Base-by-base conservation (phyloP, 2,113 vertebrate genomes). In the Saiga tatarica region DNA sequence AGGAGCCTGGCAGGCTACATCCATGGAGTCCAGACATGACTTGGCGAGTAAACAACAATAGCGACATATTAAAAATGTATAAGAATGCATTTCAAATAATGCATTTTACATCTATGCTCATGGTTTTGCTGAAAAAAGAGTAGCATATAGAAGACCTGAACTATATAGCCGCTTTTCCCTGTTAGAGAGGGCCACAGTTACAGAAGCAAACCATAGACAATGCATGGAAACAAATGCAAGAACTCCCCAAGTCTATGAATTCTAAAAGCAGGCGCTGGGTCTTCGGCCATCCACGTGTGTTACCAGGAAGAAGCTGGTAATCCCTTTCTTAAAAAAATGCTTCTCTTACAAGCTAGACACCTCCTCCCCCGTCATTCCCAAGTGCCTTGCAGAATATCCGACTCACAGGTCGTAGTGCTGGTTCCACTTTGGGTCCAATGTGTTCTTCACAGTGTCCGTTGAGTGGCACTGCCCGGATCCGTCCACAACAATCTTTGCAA, bases 391-490 rank as follows among this genome's bases (percentile, higher is more conserved):
- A 15, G 91, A 88, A 83, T 0, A 9, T 94, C 14, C 30, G 87
- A 99, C 99, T 99, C 98, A 99, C 99, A 99, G 99, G 96, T 99
- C 99, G 0, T 99, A 99, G 98, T 99, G 99, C 98, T 99, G 99
- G 99, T 99, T 99, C 99, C 99, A 99, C 98, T 99, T 99, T 97
- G 99, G 99, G 99, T 99, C 99, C 99, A 99, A 97, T 0, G 99
- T 99, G 99, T 99, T 99, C 99, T 99, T 99, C 98, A 99, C 99
- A 97, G 99, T 99, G 99, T 99, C 99, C 94, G 99, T 99, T 9
- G 99, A 99, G 98, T 99, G 99, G 99, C 99, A 99, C 98, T 99
- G 99, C 97, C 99, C 99, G 13, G 99, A 99, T 96, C 99, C 99
- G n/a, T 99, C 99, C 85, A 99, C 99, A 47, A 99, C 99, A 26